A percentile compares a stretch with the other conserved stretches of the same genome.
phyloP scores from a whole-genome alignment of 2,888 invertebrate species.

The Lithophane semibrunnea region DNA sequence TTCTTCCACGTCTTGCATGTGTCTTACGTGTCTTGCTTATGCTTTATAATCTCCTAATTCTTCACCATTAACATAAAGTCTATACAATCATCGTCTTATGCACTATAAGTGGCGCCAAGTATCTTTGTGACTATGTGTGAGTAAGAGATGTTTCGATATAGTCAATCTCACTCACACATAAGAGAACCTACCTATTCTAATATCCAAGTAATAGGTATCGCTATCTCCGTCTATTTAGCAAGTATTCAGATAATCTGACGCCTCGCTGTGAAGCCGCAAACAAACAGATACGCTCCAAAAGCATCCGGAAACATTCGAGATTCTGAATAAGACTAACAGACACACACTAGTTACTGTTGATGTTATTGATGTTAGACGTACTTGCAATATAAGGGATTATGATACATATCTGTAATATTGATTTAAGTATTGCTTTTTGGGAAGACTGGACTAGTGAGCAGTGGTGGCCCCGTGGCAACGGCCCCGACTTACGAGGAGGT shows the following conservation, averaged over 20 bases:
- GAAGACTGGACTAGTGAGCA: not conserved
- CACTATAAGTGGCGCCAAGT: slow-evolving; percentile 37
- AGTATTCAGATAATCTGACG: slow-evolving; percentile 64
- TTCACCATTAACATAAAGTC: not conserved
- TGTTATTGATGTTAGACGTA: slow-evolving; percentile 10
- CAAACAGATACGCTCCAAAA: slow-evolving; percentile 55
- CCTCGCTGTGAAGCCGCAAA: slow-evolving; percentile 49
- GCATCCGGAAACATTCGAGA: slow-evolving; percentile 56
- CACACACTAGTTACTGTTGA: slow-evolving; percentile 10
- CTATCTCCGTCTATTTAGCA: slow-evolving; percentile 53
- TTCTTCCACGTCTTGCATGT: not conserved
- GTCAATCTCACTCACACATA: slow-evolving; percentile 35
- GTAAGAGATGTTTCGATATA: slow-evolving; percentile 13
- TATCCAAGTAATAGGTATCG: slow-evolving; percentile 31
- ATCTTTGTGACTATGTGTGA: slow-evolving; percentile 6
- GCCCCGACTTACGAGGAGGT: no score
- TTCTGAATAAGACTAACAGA: slow-evolving; percentile 57
- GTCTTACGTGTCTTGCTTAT: not conserved
- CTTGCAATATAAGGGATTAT: slow-evolving; percentile 34
- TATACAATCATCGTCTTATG: not conserved
- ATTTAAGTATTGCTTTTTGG: not conserved
- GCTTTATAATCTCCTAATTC: not conserved
- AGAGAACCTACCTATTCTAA: slow-evolving; percentile 17
- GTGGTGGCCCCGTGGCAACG: no score
- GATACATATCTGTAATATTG: slow-evolving; percentile 1